These are phyloP conservation scores for Phragmatobia fuliginosa DNA, from an alignment of 2,888 invertebrate genomes.

Conservation along the genomic window DNA sequence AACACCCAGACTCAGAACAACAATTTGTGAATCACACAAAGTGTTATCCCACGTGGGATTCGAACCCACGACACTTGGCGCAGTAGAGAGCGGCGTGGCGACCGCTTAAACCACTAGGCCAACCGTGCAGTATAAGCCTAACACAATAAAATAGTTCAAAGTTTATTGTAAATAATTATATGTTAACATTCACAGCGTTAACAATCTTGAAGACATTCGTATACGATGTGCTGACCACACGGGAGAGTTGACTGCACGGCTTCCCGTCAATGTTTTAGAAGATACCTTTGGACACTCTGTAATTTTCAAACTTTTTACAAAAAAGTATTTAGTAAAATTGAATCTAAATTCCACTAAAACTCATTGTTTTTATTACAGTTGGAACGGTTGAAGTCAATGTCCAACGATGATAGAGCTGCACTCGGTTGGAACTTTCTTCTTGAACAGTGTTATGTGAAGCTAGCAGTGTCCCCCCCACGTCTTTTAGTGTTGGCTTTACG, in stretches of 20 bases:
- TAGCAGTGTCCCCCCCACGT: slow-evolving; percentile 74
- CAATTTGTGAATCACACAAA: too few relatives aligned
- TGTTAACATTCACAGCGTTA: slow-evolving; percentile 49
- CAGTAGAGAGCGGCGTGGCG: too few relatives aligned
- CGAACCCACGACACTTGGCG: too few relatives aligned
- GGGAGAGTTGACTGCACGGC: slow-evolving; percentile 87
- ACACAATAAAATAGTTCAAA: not conserved
- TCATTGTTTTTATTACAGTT: slow-evolving; percentile 64
- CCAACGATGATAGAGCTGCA: slow-evolving; percentile 80
- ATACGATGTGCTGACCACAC: slow-evolving; percentile 90
- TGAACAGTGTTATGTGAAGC: slow-evolving; percentile 87
- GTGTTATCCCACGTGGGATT: too few relatives aligned
- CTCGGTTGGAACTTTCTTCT: slow-evolving; percentile 89
- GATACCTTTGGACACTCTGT: slow-evolving; percentile 87
- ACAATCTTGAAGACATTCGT: slow-evolving; percentile 83
- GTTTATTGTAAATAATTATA: not conserved
- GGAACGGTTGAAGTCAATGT: slow-evolving; percentile 82
- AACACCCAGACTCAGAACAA: too few relatives aligned
- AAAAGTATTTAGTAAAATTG: not conserved
- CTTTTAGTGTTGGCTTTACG: slow-evolving; percentile 70
- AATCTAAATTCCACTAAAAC: not conserved
- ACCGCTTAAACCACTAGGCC: too few relatives aligned
- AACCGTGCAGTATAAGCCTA: too few relatives aligned
- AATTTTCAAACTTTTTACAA: slow-evolving; percentile 42
- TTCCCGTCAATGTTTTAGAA: slow-evolving; percentile 87